Evolutionary conservation across 2,888 invertebrate genomes (phyloP).

Genomic region (Capitulum mitella): DNA sequence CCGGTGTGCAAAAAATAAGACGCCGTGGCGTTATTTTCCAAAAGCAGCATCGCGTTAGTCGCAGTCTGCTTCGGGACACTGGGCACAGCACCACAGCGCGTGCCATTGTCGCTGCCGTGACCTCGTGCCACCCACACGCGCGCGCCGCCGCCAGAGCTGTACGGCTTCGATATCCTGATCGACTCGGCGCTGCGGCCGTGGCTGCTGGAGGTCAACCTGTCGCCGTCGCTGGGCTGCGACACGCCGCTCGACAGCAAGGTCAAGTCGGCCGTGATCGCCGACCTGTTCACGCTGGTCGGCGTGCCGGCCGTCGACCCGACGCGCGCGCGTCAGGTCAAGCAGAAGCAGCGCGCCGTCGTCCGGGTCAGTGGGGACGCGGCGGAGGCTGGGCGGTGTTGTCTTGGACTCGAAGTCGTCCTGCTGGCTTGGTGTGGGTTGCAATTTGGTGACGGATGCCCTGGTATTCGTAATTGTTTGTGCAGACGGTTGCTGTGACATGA

Average conservation of each 20-base stretch:
- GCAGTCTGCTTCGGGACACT: too few relatives aligned
- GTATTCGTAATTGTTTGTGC: background rate
- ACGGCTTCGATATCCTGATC: slow-evolving; percentile 85
- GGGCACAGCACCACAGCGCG: too few relatives aligned
- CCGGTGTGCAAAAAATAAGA: too few relatives aligned
- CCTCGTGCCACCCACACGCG: too few relatives aligned
- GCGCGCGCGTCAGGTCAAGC: slow-evolving; percentile 4
- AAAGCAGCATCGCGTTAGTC: too few relatives aligned
- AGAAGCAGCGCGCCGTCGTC: background rate
- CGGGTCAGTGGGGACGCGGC: background rate
- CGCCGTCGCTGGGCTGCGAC: slow-evolving; percentile 85
- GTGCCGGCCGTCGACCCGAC: slow-evolving; percentile 52
- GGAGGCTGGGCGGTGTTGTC: too few relatives aligned
- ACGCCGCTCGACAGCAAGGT: slow-evolving; percentile 86
- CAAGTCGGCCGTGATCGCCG: slow-evolving; percentile 82
- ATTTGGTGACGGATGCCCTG: background rate
- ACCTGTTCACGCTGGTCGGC: slow-evolving; percentile 84
- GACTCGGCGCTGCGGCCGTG: slow-evolving; percentile 89
- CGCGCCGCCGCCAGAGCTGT: too few relatives aligned
- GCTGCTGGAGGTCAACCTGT: slow-evolving; percentile 89
- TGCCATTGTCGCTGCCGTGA: too few relatives aligned
- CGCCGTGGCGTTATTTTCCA: too few relatives aligned
- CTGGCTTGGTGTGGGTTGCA: background rate
- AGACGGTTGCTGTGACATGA: too few relatives aligned
- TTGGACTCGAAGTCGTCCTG: too few relatives aligned